A percentile compares a stretch with the other conserved stretches of the same genome.
phyloP scores from a whole-genome alignment of 2,113 vertebrate species.

The Girardinichthys multiradiatus region DNA sequence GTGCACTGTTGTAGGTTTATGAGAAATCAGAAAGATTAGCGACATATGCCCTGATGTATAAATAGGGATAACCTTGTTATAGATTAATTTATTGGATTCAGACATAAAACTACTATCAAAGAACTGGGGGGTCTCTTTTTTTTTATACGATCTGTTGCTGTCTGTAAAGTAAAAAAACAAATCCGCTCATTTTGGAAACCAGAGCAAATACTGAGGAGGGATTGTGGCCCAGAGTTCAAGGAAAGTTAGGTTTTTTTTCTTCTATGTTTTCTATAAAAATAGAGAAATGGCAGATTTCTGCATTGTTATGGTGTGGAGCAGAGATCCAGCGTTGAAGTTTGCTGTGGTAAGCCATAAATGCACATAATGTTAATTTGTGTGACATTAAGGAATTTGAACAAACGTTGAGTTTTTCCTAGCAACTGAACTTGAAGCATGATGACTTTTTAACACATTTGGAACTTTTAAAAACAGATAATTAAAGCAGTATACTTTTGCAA shows the following conservation, averaged over 20 bases:
- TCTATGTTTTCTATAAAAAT: not conserved
- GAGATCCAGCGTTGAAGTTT: not conserved
- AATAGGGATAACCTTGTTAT: not conserved
- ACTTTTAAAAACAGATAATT: too few species aligned
- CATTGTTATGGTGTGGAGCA: not conserved
- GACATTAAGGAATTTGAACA: too few species aligned
- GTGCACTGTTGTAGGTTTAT: not conserved
- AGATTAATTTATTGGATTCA: not conserved
- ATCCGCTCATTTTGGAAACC: not conserved
- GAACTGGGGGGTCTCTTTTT: too few species aligned
- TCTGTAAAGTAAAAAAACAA: not conserved
- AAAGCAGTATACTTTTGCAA: too few species aligned
- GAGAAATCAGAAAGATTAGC: not conserved
- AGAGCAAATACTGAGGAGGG: not conserved
- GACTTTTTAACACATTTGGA: too few species aligned
- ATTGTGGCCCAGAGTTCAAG: not conserved
- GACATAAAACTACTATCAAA: too few species aligned
- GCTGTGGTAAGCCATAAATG: not conserved
- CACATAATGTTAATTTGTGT: too few species aligned
- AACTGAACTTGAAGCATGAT: too few species aligned
- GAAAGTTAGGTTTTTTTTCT: not conserved
- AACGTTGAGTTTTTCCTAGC: too few species aligned
- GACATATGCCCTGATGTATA: not conserved
- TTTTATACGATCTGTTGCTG: too few species aligned
- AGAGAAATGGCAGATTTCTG: not conserved